Evolutionary conservation across 2,113 vertebrate genomes (phyloP), one percentile per base, ranked within the genome.

Genomic region (Hemichromis elongatus): DNA sequence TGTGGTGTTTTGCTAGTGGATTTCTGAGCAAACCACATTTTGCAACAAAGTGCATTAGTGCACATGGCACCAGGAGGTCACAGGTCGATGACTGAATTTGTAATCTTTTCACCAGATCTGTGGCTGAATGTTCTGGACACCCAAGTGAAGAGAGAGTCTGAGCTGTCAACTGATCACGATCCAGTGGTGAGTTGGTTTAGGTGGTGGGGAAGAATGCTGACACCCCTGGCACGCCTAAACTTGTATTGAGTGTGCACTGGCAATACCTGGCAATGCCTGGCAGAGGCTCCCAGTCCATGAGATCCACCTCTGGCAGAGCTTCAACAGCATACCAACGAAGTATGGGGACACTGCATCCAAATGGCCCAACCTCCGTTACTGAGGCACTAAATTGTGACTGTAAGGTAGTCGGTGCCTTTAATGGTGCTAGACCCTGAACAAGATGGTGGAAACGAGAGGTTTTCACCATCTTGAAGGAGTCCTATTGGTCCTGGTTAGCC

Each of bases 131-230:
- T 37, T n/a, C 33, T 63, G 19, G 59, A 63, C 33, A 37, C 59
- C n/a, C 6, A 0, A 18, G 59, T 63, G 18, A 63, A 5, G 30
- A 63, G 21, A 55, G 59, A n/a, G 33, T 63, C 10, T 63, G 59
- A 37, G 18, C 18, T 35, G 30, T 63, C 59, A 63, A 33, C 0
- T 19, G 2, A 7, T 63, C 35, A n/a, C 33, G 18, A 63, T 10
- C 59, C 6, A 0, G 0, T 37, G 33, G 33, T 3, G 2, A 37
- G 4, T 37, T 1, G 33, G 59, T 37, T 63, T 6, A 13, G 19
- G 59, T 1, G n/a, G 10, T 1, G 10, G n/a, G 30, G 30, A 0
- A 12, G 59, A 35, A 37, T 5, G 2, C 59, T 37, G 18, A 35
- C 57, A 63, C 30, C 12, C 6, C 33, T 33, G 7, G 33, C 4